Evolutionary conservation across 2,113 vertebrate genomes (phyloP), one percentile per base, ranked within the genome.

Genomic region (Campylorhamphus procurvoides): DNA sequence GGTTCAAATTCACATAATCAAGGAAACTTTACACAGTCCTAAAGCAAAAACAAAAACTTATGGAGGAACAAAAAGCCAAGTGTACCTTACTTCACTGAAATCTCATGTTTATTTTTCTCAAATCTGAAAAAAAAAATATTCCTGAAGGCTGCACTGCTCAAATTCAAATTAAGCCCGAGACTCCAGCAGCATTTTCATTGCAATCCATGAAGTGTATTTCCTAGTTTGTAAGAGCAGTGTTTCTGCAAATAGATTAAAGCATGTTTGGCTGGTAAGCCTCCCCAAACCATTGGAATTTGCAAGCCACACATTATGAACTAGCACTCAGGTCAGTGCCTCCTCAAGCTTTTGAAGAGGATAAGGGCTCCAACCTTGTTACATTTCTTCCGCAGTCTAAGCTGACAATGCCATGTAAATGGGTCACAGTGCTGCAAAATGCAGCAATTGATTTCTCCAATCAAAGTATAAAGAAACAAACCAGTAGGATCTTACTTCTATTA

Each of bases 381-480:
- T 96, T 97, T 96, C 97, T 97, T 96, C 97, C 90, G 98, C 97
- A 98, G 98, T 93, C 97, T 98, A 97, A 97, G 97, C 98, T 97
- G 97, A 98, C 97, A 97, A 97, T 98, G 98, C 98, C 98, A 98
- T 98, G 98, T 98, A 98, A 98, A 98, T 98, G 98, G 98, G 98
- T 98, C 98, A 96, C 74, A 28, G 81, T 55, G 97, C 97, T 97
- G 97, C 97, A 76, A 98, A 98, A 98, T 76, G 97, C 97, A 98
- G 97, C 96, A 89, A 95, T 93, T 96, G 95, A 97, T 97, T 97
- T 97, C 94, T 97, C 97, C 97, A 97, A 98, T 98, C 97, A 98
- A 98, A 98, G 96, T 97, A 96, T 87, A 96, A 94, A 97, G 97
- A 98, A 98, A 98, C 95, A 97, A 98, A 98, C 97, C 98, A 97